Evolutionary conservation across 2,888 invertebrate genomes (phyloP).

Genomic region (Tipula helvola): DNA sequence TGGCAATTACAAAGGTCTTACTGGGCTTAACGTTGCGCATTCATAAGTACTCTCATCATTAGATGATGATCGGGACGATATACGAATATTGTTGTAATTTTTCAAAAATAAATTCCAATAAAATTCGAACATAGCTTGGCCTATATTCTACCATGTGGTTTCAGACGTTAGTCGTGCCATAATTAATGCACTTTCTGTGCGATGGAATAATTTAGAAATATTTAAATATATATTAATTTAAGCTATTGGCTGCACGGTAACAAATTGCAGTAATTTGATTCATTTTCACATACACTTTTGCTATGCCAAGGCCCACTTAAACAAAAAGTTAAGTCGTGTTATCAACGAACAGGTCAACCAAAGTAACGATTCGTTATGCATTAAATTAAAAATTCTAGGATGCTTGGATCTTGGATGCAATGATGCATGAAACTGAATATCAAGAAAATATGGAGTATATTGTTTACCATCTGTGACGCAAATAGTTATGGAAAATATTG

Average conservation of each 20-base stretch:
- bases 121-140: background rate
- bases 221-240: background rate
- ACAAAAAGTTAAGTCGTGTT: background rate
- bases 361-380: background rate
- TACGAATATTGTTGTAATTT: background rate
- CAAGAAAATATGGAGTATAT: no score
- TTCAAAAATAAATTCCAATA: background rate
- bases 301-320: background rate
- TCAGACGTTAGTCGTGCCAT: no score
- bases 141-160: background rate
- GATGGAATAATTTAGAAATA: background rate
- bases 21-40: background rate
- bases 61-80: background rate
- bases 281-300: background rate
- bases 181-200: no score
- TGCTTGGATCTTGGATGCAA: background rate
- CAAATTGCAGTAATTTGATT: no score
- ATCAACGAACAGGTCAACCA: background rate
- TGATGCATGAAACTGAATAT: background rate
- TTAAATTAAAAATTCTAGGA: background rate
- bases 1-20: background rate
- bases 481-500: no score
- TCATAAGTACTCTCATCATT: background rate
- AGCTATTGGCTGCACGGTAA: background rate
- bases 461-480: no score